Evolutionary conservation across 2,888 invertebrate species (phyloP), one percentile per base, ranked within the genome.

Genomic region (Dryocosmus kuriphilus): DNA sequence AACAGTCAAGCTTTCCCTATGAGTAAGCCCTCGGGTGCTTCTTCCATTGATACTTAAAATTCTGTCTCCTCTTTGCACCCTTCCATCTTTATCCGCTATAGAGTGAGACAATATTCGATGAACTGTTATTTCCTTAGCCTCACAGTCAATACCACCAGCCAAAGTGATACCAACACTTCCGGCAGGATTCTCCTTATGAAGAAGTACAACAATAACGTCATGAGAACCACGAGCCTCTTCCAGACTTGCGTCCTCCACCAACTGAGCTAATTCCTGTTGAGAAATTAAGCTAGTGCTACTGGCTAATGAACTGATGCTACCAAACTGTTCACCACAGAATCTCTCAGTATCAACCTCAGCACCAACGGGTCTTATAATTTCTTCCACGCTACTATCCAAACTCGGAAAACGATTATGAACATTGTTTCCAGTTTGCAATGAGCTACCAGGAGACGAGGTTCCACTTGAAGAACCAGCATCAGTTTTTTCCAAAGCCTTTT

Each of bases 81-180:
- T 93, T 8, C 98, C 98, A 89, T 98, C 97, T 87, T 95, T 95
- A 87, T 97, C 96, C 61, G 98, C 98, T 75, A 97, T 95, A 87
- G 97, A 97, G 84, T 97, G 97, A 78, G 94, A 94, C 85, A 97
- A 93, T 75, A 98, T 96, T 92, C 97, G 96, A 92, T 98, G 97
- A 83, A 98, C 97, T 88, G 97, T 97, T 83, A 98, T 97, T 92
- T 97, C 97, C 92, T 97, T 98, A 87, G 96, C 95, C 93, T 98
- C 98, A 90, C 97, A 97, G 90, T 98, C 98, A 24, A 95, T 95
- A 75, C 98, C 98, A 79, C 98, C 98, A 75, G 97, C 97, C 85
- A 98, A 92, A 63, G 97, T 97, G 80, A 98, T 95, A 62, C 98
- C 98, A 79, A 98, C 95, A 88, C 96, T 96, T 30, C 96, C 95